A percentile compares a stretch with the other conserved stretches of the same genome.
Conservation (phyloP, 2,797 vertebrate species). For the Neosilurus mollespiculum region DNA sequence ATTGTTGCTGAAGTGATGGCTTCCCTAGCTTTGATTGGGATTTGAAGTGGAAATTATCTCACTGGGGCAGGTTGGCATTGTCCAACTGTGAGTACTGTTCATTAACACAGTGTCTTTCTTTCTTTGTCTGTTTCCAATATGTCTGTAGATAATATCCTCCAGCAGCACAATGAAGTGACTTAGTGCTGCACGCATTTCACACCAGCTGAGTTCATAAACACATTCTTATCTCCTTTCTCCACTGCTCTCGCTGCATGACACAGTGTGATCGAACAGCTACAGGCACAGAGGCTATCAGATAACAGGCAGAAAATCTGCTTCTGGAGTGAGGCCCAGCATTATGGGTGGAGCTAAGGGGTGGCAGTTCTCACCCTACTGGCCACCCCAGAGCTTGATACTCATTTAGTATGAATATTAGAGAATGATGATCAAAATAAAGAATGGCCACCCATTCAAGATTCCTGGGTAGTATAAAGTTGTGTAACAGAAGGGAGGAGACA, state of each 20-base stretch:
- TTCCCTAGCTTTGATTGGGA: slow-evolving; percentile 79
- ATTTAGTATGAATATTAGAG: not conserved
- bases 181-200: slow-evolving; percentile 43
- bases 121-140: slow-evolving; percentile 54
- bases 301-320: slow-evolving; percentile 31
- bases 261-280: slow-evolving; percentile 44
- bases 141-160: slow-evolving; percentile 52
- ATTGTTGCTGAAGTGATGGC: slow-evolving; percentile 70
- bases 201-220: slow-evolving; percentile 53
- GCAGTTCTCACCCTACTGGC: not conserved
- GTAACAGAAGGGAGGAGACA: no score
- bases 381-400: not conserved
- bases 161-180: slow-evolving; percentile 48
- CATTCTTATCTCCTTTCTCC: slow-evolving; percentile 47
- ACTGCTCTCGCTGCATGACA: slow-evolving; percentile 43
- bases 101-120: slow-evolving; percentile 69
- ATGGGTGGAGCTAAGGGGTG: not conserved
- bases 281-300: slow-evolving; percentile 50
- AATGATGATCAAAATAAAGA: not conserved
- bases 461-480: no score
- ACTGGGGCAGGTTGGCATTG: slow-evolving; percentile 69
- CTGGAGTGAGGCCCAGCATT: slow-evolving; percentile 26
- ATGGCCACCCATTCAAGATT: no score
- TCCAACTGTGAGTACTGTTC: slow-evolving; percentile 74
- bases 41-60: slow-evolving; percentile 80